These are phyloP conservation scores for Diarsia mendica DNA, from an alignment of 2,888 invertebrate species.

Conservation along the genomic window DNA sequence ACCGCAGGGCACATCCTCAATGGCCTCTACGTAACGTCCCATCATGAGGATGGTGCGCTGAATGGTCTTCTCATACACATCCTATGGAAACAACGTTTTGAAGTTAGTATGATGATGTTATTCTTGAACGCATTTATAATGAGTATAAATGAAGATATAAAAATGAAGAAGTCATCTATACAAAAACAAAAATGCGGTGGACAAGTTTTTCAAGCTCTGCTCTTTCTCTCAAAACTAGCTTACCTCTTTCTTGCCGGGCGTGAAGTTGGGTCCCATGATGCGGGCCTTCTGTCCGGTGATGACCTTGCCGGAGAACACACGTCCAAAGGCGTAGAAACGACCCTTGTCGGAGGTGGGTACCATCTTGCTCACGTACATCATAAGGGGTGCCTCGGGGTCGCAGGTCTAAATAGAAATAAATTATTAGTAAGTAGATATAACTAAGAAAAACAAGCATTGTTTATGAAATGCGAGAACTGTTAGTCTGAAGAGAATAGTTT, in stretches of 20 bases:
- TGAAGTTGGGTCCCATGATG: conserved; percentile 99
- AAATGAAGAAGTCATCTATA: background rate
- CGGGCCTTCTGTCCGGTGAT: conserved; percentile 97
- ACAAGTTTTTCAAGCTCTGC: background rate
- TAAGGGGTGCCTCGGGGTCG: conserved; percentile 98
- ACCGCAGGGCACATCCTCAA: conserved; percentile 99
- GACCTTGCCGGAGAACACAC: conserved; percentile 99
- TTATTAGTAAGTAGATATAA: background rate
- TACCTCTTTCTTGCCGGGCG: conserved; percentile 98
- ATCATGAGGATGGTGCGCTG: conserved; percentile 99
- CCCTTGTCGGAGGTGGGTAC: conserved; percentile 99
- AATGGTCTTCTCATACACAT: conserved; percentile 99
- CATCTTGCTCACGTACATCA: conserved; percentile 99
- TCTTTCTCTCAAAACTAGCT: conserved; percentile 23
- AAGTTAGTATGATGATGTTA: background rate
- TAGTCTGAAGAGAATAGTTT: background rate
- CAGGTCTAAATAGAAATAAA: conserved; percentile 91
- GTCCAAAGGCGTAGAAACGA: conserved; percentile 99
- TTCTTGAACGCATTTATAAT: background rate
- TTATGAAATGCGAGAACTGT: background rate
- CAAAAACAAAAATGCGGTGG: background rate
- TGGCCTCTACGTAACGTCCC: conserved; percentile 99
- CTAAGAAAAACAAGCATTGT: background rate
- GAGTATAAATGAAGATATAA: background rate
- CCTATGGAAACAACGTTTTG: conserved; percentile 81